A percentile compares a stretch with the other conserved stretches of the same genome.
Evolutionary conservation across 2,113 vertebrate species (phyloP).

Genomic region (Eurypyga helias): DNA sequence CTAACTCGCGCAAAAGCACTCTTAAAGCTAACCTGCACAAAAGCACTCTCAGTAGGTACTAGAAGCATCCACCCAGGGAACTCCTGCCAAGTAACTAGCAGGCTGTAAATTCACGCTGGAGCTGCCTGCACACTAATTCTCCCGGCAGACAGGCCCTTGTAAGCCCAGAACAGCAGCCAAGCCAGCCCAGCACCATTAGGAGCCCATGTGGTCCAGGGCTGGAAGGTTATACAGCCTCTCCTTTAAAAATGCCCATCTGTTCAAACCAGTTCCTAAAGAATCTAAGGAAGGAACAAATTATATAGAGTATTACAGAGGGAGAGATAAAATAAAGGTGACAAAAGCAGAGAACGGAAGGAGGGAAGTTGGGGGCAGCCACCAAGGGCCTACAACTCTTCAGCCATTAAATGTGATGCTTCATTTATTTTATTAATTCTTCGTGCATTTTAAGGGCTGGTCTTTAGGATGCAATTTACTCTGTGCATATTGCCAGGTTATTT

Average conservation of each 20-base stretch:
- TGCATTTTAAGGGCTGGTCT: slow-evolving; percentile 1
- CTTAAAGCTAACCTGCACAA: background rate
- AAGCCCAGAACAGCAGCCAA: background rate
- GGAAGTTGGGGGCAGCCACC: background rate
- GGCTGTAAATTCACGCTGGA: background rate
- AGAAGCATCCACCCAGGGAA: background rate
- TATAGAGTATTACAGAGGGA: background rate
- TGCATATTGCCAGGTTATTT: background rate
- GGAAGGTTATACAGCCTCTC: background rate
- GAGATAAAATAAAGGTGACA: background rate
- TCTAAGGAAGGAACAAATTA: background rate
- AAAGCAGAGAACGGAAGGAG: background rate
- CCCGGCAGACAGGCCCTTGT: background rate
- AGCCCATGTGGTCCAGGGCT: background rate
- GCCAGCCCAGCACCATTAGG: background rate
- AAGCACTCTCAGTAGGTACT: background rate
- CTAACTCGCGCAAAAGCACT: background rate
- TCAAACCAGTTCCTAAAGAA: background rate
- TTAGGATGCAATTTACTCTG: slow-evolving; percentile 40
- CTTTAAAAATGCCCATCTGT: background rate
- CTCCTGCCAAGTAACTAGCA: background rate
- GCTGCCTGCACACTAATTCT: background rate
- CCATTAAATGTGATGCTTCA: background rate
- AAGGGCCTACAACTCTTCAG: background rate
- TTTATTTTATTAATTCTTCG: background rate